These are phyloP conservation scores for Paratrypauchen microcephalus DNA, from an alignment of 2,797 vertebrate species.

Conservation along the genomic window DNA sequence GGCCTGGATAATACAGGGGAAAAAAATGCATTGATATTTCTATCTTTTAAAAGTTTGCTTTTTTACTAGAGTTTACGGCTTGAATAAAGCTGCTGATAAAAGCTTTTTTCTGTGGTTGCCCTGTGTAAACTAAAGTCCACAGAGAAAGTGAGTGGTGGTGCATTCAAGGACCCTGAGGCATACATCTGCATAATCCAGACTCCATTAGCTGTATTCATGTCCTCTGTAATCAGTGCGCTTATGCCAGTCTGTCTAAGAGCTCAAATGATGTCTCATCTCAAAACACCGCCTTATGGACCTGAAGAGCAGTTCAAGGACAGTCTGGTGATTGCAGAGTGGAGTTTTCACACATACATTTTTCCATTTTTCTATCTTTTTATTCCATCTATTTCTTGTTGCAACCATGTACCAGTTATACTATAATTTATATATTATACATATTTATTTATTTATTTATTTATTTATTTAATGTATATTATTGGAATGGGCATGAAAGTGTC, in stretches of 20 bases:
- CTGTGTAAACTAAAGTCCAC: not conserved
- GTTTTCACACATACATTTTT: not conserved
- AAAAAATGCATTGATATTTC: too few species aligned
- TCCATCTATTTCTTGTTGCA: not conserved
- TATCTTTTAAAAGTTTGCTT: too few species aligned
- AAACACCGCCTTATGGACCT: not conserved
- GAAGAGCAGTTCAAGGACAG: not conserved
- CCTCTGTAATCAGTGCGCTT: not conserved
- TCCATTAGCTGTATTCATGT: conserved; percentile 1
- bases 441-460: too few species aligned
- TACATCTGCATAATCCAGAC: not conserved
- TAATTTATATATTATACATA: too few species aligned
- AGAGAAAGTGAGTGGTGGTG: not conserved
- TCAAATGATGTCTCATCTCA: too few species aligned
- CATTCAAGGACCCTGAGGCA: conserved; percentile 3
- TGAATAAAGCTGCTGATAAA: not conserved
- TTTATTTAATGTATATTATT: too few species aligned
- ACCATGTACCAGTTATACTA: too few species aligned
- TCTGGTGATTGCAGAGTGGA: not conserved
- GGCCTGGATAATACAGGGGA: too few species aligned
- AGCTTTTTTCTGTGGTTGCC: not conserved
- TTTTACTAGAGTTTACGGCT: too few species aligned
- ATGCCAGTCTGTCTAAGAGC: not conserved
- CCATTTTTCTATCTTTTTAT: not conserved
- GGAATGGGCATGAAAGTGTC: too few species aligned